Percentiles rank a stretch among this genome's conserved stretches.
These are phyloP conservation scores for Trididemnum miniatum DNA, from an alignment of 23 tunicate genomes.

Conservation along the genomic window DNA sequence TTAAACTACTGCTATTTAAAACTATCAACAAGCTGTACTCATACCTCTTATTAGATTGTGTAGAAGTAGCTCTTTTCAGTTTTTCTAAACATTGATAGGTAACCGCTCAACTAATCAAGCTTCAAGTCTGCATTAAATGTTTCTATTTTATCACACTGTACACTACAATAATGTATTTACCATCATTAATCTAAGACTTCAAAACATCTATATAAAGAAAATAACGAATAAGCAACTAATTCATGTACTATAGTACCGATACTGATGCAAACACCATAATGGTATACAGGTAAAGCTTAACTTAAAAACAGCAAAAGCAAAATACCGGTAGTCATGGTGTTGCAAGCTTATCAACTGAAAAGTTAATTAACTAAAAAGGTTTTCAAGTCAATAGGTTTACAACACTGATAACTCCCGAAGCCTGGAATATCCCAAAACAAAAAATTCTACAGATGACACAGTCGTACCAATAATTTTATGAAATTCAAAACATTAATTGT, in stretches of 20 bases:
- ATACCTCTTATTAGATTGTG: too few relatives aligned
- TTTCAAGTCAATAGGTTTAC: background rate
- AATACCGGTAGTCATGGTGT: background rate
- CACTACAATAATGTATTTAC: background rate
- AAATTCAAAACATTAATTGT: background rate
- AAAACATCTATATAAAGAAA: background rate
- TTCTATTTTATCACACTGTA: too few relatives aligned
- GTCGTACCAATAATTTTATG: background rate
- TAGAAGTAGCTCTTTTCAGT: too few relatives aligned
- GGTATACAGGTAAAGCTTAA: background rate
- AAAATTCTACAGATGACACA: background rate
- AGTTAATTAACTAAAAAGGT: background rate
- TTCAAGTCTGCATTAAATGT: too few relatives aligned
- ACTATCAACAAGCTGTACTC: too few relatives aligned
- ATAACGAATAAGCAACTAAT: background rate
- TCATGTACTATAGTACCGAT: background rate
- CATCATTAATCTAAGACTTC: background rate
- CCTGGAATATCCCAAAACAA: background rate
- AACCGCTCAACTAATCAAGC: too few relatives aligned
- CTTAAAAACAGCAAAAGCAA: background rate
- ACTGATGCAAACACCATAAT: background rate
- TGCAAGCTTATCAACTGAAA: background rate
- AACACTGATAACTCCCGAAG: background rate
- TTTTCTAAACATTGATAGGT: too few relatives aligned
- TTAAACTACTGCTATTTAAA: too few relatives aligned